Base-by-base conservation (phyloP, 2,113 vertebrate genomes). In the Tenrec ecaudatus region DNA sequence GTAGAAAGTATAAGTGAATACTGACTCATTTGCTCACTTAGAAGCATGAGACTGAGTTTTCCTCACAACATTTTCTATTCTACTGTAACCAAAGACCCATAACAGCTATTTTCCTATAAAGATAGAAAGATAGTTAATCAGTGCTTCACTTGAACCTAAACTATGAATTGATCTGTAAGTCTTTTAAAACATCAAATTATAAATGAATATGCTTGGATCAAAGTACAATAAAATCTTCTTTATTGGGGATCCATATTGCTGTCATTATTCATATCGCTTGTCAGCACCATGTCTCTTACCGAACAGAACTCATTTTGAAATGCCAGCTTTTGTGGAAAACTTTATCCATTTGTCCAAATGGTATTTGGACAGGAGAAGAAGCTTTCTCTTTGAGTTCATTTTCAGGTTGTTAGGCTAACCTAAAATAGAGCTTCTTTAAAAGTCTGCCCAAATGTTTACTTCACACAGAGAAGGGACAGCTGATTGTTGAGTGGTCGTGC, bases 211-310 rank as follows among this genome's bases (percentile, higher is more conserved):
- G 95, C 96, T 94, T 96, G 94, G 92, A 94, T 80, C 43, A 86
- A 92, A 93, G 89, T 90, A 64, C 71, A 92, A 96, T 86, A 76
- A 79, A 89, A 33, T 87, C 94, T 94, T 95, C 53, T 94, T 95
- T 97, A 96, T 95, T 97, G 96, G 97, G 88, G 93, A 93, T 92
- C 94, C 97, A 97, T 96, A 97, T 95, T 96, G 93, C 95, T 97
- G 97, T 97, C 97, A 97, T 95, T 97, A 88, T 93, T 95, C 95
- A 94, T 97, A 90, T 97, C 95, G 94, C 95, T 96, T 97, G 97
- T 96, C 94, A 97, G 94, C 97, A 95, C 95, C 43, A 88, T 33
- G 83, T 97, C 94, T 96, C 76, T 93, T 95, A 96, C 88, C 95
- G 96, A 95, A 90, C 93, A 96, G 93, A 95, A 75, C 93, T 97